These are phyloP conservation scores for Pseudolaguvia tuberculata DNA, from an alignment of 2,113 vertebrate species.

Conservation along the genomic window DNA sequence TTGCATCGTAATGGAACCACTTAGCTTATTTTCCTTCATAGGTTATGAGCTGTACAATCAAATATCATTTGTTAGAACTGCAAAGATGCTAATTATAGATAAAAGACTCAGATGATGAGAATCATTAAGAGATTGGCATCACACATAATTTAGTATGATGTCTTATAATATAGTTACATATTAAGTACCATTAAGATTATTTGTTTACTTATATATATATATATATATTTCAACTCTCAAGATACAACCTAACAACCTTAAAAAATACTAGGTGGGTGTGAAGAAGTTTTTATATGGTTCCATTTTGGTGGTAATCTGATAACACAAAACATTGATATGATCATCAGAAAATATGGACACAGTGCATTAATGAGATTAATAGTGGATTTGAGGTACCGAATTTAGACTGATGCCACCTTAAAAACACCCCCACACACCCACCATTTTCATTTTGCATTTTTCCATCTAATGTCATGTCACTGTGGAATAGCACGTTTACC, in stretches of 20 bases:
- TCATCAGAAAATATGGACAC: neutral
- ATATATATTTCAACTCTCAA: too few relatives aligned
- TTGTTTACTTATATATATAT: conserved; percentile 54
- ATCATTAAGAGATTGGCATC: conserved; percentile 14
- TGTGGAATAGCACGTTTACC: conserved; percentile 26
- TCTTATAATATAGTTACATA: conserved; percentile 51
- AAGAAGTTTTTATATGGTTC: conserved; percentile 1
- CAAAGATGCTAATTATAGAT: conserved; percentile 20
- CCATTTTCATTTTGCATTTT: neutral
- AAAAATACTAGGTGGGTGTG: neutral
- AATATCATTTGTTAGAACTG: neutral
- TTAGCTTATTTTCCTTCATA: neutral
- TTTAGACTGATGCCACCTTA: conserved; percentile 4
- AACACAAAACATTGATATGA: neutral
- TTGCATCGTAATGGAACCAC: neutral
- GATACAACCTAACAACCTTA: too few relatives aligned
- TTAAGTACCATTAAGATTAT: conserved; percentile 67
- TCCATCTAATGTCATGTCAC: conserved; percentile 31
- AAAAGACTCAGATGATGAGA: conserved; percentile 20
- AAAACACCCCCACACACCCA: neutral
- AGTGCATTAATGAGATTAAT: conserved; percentile 19
- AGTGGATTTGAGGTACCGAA: conserved; percentile 8
- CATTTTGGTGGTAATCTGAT: neutral
- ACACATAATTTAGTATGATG: conserved; percentile 50
- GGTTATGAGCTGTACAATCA: neutral